These are phyloP conservation scores for Drosophila santomea DNA, from an alignment of 1,140 invertebrate species.

Conservation along the genomic window DNA sequence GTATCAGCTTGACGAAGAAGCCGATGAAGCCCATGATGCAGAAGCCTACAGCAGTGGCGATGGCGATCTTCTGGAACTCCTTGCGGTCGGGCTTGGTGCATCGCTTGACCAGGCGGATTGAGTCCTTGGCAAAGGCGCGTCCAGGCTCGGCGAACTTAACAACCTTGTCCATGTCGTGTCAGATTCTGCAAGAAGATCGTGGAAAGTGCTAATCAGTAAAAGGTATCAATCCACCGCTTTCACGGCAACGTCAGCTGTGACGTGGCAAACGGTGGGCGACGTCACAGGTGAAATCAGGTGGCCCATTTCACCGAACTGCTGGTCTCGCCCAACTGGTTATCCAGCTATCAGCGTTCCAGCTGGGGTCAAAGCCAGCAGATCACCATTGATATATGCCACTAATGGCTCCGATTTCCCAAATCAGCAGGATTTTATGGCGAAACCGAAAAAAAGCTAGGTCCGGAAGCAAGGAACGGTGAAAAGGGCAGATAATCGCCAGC, in stretches of 20 bases:
- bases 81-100: slow-evolving; percentile 99
- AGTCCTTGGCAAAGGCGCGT: slow-evolving; percentile 98
- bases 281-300: slow-evolving; percentile 59
- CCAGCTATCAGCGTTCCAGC: background rate
- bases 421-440: background rate
- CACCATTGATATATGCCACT: background rate
- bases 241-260: slow-evolving; percentile 40
- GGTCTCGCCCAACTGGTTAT: background rate
- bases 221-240: slow-evolving; percentile 32
- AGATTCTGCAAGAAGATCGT: slow-evolving; percentile 1
- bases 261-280: slow-evolving; percentile 43
- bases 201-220: slow-evolving; percentile 2
- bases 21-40: slow-evolving; percentile 99
- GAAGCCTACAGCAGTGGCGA: slow-evolving; percentile 99
- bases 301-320: background rate
- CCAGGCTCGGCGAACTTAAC: slow-evolving; percentile 97
- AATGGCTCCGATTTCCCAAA: background rate
- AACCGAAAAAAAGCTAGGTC: background rate
- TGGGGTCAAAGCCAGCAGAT: background rate
- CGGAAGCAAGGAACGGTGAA: background rate
- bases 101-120: slow-evolving; percentile 97
- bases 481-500: background rate
- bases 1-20: slow-evolving; percentile 99
- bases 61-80: slow-evolving; percentile 99
- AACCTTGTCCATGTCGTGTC: slow-evolving; percentile 96